Percentiles rank a stretch among this genome's conserved stretches.
Conservation (phyloP, 2,113 vertebrate species). For the Excalfactoria chinensis region DNA sequence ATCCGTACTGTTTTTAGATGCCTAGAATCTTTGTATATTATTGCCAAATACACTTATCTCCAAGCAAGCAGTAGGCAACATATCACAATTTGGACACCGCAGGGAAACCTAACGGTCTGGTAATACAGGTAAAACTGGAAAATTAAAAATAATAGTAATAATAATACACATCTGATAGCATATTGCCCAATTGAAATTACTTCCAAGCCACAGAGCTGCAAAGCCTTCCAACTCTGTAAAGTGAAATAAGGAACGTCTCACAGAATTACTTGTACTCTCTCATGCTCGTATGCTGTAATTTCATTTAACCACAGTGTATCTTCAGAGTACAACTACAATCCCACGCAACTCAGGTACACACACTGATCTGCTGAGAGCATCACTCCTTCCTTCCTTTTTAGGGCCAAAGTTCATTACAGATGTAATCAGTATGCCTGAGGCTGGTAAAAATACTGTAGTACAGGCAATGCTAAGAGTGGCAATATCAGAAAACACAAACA, state of each 20-base stretch:
- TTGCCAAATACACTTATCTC: constrained; percentile 83
- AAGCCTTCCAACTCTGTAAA: constrained; percentile 77
- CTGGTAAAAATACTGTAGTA: constrained; percentile 83
- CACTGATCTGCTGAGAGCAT: constrained; percentile 73
- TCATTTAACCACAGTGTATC: constrained; percentile 74
- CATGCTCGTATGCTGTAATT: constrained; percentile 72
- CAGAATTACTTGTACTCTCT: constrained; percentile 77
- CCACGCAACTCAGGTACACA: constrained; percentile 75
- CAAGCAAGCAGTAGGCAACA: constrained; percentile 87
- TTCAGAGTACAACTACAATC: constrained; percentile 77
- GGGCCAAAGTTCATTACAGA: constrained; percentile 77
- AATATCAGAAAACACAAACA: constrained; percentile 84
- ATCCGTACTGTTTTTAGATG: constrained; percentile 76
- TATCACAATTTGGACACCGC: constrained; percentile 83
- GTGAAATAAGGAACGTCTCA: constrained; percentile 78
- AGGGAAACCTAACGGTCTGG: constrained; percentile 80
- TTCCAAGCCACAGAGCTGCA: constrained; percentile 81
- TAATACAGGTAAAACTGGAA: constrained; percentile 82
- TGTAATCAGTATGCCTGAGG: constrained; percentile 79
- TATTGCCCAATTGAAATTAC: constrained; percentile 79
- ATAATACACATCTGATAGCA: constrained; percentile 75
- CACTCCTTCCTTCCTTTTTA: constrained; percentile 70
- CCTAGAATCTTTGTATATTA: constrained; percentile 77
- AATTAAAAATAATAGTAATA: constrained; percentile 72
- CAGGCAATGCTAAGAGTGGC: constrained; percentile 84